Base-by-base conservation (phyloP, 2,888 invertebrate species). In the Julus scandinavius region DNA sequence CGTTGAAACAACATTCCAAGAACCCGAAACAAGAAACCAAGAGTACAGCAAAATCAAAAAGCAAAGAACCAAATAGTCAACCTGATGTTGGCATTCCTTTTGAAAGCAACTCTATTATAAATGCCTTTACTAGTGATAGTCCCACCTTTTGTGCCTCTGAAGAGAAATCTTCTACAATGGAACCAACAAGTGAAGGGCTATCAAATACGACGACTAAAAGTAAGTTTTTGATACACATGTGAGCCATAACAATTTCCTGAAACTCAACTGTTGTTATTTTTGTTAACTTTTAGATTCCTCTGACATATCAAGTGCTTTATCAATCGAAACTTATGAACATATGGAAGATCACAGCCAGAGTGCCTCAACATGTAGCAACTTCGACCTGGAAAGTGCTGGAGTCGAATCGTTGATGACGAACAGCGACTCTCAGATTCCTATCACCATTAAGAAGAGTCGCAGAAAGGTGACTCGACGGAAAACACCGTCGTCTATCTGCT, bases 281-380 rank as follows among this genome's bases (percentile, higher is more conserved):
- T 80, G 15, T 80, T 13, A 45, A 80, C 38, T 80, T 80, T 80
- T 29, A 80, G 80, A 80, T 80, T 38, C 80, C 15, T 38, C 80
- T 80, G 80, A 80, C 80, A 80, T 80, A 80, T 80, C 80, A 80
- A 80, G 80, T 80, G 80, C 80, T 80, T 80, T 80, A 80, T 80
- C 80, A 80, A 80, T 38, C 38, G 80, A 80, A 13, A 38, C 29
- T 1, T 80, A 72, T 72, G 72, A 72, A 9, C 72, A 29, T 29
- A 29, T 80, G 15, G 80, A 80, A 38, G 80, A 80, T 80, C 80
- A 80, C 11, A 80, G 80, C 80, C 80, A 80, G 38, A 80, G 80
- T 80, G 80, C 80, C 80, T 80, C 80, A 9, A 80, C 80, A 3
- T 38, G 38, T 80, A 80, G 80, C 38, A 80, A 38, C 38, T 15